phyloP scores from a whole-genome alignment of 2,888 invertebrate genomes.

The Sarcophaga rosellei region DNA sequence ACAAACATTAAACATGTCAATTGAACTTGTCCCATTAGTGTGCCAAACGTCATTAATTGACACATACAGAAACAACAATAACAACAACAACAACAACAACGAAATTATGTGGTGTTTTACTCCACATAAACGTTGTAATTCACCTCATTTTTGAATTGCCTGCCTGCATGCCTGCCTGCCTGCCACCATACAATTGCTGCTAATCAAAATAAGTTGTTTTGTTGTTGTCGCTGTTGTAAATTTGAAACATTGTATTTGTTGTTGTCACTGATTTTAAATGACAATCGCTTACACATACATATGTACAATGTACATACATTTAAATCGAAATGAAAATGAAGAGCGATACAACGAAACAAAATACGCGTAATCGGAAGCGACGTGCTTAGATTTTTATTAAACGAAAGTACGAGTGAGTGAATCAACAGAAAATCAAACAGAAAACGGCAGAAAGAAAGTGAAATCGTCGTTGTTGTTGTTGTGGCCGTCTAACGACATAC shows the following conservation, averaged over 20 bases:
- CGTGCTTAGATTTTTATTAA: conserved; percentile 68
- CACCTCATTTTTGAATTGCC: neutral
- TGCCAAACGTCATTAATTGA: conserved; percentile 68
- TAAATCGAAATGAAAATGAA: neutral
- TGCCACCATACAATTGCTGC: conserved; percentile 9
- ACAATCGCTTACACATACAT: conserved; percentile 9
- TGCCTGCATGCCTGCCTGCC: too few species aligned
- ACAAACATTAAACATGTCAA: conserved; percentile 62
- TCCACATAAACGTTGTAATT: neutral
- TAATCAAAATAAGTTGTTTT: conserved; percentile 47
- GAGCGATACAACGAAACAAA: conserved; percentile 12
- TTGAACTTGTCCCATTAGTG: conserved; percentile 68
- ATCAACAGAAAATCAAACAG: too few species aligned
- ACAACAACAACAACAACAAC: neutral
- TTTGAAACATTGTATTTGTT: conserved; percentile 14
- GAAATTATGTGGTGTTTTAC: neutral
- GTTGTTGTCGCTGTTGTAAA: conserved; percentile 15
- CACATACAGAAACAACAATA: conserved; percentile 40
- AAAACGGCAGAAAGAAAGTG: too few species aligned
- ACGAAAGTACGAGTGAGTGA: conserved; percentile 48
- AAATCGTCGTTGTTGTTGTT: too few species aligned
- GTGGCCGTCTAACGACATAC: neutral
- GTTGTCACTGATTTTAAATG: conserved; percentile 1
- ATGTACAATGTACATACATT: neutral
- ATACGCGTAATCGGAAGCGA: conserved; percentile 68